Evolutionary conservation across 2,113 vertebrate genomes (phyloP), one percentile per base, ranked within the genome.

Genomic region (Benitochromis conjunctus): DNA sequence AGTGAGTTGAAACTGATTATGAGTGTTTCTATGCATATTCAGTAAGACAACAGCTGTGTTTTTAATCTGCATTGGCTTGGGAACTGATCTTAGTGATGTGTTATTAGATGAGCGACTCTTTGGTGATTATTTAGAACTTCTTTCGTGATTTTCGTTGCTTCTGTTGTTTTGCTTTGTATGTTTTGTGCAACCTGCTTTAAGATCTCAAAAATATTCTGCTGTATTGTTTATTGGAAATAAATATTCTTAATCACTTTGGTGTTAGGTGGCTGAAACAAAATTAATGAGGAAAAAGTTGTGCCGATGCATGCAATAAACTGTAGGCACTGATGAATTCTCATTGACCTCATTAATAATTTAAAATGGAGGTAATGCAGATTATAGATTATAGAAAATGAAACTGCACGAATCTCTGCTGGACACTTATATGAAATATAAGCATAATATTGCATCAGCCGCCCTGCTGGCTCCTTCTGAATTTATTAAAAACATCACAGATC

Each of bases 271-370:
- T 60, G 13, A 14, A 46, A 76, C n/a, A 18, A 60, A 48, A 13
- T 53, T 60, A n/a, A 26, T 29, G 29, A 43, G 80, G 13, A 86
- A 64, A 81, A 48, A 64, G 29, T 16, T 64, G 6, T 51, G 12
- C 29, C 34, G 58, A 64, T 64, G 64, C 46, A 80, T 54, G 60
- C 78, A 43, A 51, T 78, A 8, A 62, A 74, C 57, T 46, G 41
- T 9, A 51, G 71, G 43, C 19, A 31, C 43, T 43, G 3, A n/a
- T 46, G 53, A 82, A 80, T 71, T 90, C 58, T 62, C 56, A n/a
- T 76, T 57, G 48, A 62, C 54, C 21, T 84, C 7, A 48, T 90
- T 88, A 81, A 86, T 85, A 78, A 64, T 85, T 66, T 53, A 79
- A 79, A 82, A 79, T 26, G 26, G 18, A 69, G 78, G 62, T 83